Conservation (phyloP, 2,888 invertebrate genomes). For the Bedellia somnulentella region DNA sequence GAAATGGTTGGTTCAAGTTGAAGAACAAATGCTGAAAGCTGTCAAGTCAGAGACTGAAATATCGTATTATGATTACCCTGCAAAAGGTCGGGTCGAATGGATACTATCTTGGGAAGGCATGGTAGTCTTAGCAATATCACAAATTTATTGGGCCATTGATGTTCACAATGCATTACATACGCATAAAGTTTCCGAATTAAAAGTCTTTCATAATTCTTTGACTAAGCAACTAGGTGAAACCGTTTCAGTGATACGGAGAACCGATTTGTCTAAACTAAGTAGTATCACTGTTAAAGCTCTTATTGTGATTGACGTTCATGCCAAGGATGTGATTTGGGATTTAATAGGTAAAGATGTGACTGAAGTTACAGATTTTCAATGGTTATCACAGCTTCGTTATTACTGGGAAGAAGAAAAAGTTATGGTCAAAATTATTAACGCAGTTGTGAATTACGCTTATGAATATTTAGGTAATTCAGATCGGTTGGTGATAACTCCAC, state of each 20-base stretch:
- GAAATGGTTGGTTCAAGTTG: conserved; percentile 83
- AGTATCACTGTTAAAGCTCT: conserved; percentile 80
- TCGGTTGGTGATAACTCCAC: conserved; percentile 73
- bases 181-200: conserved; percentile 56
- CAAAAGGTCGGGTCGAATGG: conserved; percentile 66
- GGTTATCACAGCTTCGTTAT: conserved; percentile 81
- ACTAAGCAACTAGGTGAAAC: conserved; percentile 70
- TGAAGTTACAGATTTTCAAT: conserved; percentile 79
- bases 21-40: conserved; percentile 77
- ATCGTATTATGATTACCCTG: conserved; percentile 67
- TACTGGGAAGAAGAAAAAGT: conserved; percentile 75
- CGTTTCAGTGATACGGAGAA: conserved; percentile 71
- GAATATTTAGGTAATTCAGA: conserved; percentile 84
- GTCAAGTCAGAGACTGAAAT: conserved; percentile 68
- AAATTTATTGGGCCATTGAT: conserved; percentile 82
- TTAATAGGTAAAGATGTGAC: conserved; percentile 64
- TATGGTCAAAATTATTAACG: conserved; percentile 75
- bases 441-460: conserved; percentile 76
- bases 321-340: conserved; percentile 76
- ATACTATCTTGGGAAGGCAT: conserved; percentile 80
- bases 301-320: conserved; percentile 84
- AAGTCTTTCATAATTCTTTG: conserved; percentile 57
- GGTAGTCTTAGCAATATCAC: conserved; percentile 76
- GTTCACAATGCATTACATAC: conserved; percentile 70
- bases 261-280: conserved; percentile 68